Conservation (phyloP, 30 jellyfish, hydroid and myxozoan species). For the Turritopsis rubra region DNA sequence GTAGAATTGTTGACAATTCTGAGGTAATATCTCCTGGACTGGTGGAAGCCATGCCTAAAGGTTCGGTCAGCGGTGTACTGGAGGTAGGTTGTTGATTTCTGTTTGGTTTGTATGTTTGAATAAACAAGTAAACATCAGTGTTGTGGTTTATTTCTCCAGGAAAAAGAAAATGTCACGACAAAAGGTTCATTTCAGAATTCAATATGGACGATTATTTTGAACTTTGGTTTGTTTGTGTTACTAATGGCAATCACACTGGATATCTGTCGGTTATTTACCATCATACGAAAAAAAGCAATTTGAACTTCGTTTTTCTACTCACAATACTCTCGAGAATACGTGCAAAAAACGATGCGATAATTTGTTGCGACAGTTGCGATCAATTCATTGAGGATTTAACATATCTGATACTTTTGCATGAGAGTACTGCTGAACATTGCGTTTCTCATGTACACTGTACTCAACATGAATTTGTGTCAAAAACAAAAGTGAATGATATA, state of each 20-base stretch:
- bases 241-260: constrained; percentile 33
- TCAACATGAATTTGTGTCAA: too few species aligned
- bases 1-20: constrained; percentile 39
- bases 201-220: constrained; percentile 27
- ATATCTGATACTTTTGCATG: too few species aligned
- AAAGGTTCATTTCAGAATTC: constrained; percentile 17
- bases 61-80: constrained; percentile 70
- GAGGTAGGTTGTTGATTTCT: neutral
- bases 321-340: too few species aligned
- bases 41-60: constrained; percentile 56
- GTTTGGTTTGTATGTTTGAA: neutral
- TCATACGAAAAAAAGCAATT: constrained; percentile 3
- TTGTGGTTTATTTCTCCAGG: neutral
- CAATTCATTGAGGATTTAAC: too few species aligned
- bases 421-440: too few species aligned
- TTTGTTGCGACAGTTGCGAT: too few species aligned
- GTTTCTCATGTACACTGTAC: too few species aligned
- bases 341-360: too few species aligned
- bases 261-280: constrained; percentile 17
- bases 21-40: constrained; percentile 57
- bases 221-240: constrained; percentile 33
- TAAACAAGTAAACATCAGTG: too few species aligned
- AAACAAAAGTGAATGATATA: too few species aligned
- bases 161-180: neutral
- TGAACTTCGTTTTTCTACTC: too few species aligned